A percentile compares a stretch with the other conserved stretches of the same genome.
These are phyloP conservation scores for Sorex araneus DNA, from an alignment of 2,113 vertebrate genomes.

Conservation along the genomic window DNA sequence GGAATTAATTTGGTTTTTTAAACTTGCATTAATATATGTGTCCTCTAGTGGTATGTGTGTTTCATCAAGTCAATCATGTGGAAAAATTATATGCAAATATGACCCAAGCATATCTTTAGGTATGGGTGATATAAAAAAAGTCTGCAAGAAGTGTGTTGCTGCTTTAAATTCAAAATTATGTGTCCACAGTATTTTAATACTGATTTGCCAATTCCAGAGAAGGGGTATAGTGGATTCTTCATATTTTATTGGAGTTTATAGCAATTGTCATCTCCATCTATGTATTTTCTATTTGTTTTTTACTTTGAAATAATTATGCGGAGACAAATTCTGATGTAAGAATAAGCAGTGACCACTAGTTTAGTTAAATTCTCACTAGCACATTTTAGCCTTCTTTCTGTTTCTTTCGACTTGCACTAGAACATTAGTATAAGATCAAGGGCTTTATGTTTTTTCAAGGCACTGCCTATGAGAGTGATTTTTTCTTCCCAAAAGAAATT, in stretches of 20 bases:
- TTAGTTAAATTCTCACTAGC: background rate
- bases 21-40: constrained; percentile 68
- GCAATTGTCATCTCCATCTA: background rate
- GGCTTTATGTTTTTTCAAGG: constrained; percentile 43
- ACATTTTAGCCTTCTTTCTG: background rate
- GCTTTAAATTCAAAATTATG: constrained; percentile 3
- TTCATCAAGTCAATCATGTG: constrained; percentile 63
- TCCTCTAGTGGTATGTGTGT: constrained; percentile 33
- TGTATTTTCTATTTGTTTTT: background rate
- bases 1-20: constrained; percentile 77
- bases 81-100: constrained; percentile 72
- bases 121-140: no score
- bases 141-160: background rate
- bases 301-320: background rate
- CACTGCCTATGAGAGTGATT: background rate
- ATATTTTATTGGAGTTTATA: background rate
- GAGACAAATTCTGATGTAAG: constrained; percentile 21
- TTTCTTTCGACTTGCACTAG: constrained; percentile 33
- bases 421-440: constrained; percentile 37
- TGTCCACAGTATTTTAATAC: constrained; percentile 41
- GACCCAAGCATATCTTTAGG: no score
- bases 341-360: background rate
- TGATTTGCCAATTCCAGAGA: constrained; percentile 35
- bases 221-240: background rate
- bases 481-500: constrained; percentile 56